Evolutionary conservation across 2,113 vertebrate species (phyloP), one percentile per base, ranked within the genome.

Genomic region (Scytalopus superciliaris): DNA sequence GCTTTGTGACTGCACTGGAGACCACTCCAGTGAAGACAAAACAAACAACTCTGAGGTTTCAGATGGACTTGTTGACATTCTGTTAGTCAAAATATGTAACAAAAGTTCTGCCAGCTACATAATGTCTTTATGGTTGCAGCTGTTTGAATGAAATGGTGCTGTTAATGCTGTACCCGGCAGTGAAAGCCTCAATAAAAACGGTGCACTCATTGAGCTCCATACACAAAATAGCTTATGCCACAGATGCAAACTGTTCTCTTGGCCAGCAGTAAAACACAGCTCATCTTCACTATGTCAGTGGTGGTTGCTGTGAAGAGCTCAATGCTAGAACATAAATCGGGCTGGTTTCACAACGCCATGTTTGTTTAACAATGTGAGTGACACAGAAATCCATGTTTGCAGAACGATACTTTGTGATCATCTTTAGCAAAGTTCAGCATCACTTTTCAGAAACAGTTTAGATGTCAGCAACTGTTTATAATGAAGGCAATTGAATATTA

Each of bases 161-260:
- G 79, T 94, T 92, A 91, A 82, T 22, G 87, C 78, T 56, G 80
- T 22, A 93, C 39, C 23, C 13, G 3, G 93, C 93, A 94, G 78
- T 27, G 87, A 98, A 95, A 89, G 44, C 89, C 93, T 95, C 63
- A 14, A 77, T 96, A 95, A 89, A 97, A 95, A 63, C 6, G 57
- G 89, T 92, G 92, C 63, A 84, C 42, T 17, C 22, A 4, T 59
- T 88, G 94, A 81, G 73, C 42, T 92, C 73, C 60, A 17, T 33
- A 59, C 39, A 91, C 68, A 27, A 77, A 86, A 77, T 18, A 83
- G 60, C 42, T 78, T 68, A 55, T 45, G 47, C 28, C 69, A 77
- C 66, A 59, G 69, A 89, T 56, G 37, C 39, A 80, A 89, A 77
- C 55, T 57, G 30, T 47, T 62, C 83, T 87, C 84, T 70, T 90